Evolutionary conservation across 2,113 vertebrate species (phyloP).

Genomic region (Halcyon malimbica): DNA sequence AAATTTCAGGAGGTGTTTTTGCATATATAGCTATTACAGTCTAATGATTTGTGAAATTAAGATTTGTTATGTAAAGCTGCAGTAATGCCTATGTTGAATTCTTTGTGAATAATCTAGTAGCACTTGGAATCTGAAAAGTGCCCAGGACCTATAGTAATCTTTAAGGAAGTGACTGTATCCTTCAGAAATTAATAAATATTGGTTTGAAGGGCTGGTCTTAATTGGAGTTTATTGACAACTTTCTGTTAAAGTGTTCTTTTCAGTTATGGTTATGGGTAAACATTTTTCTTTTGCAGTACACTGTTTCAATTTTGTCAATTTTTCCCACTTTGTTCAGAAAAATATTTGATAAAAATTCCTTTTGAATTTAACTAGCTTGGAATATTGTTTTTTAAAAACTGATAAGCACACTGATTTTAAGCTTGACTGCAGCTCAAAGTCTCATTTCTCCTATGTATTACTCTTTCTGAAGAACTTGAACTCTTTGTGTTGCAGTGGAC

Average conservation of each 20-base stretch:
- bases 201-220: background rate
- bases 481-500: background rate
- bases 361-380: background rate
- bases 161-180: background rate
- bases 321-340: background rate
- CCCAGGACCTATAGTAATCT: background rate
- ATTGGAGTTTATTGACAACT: background rate
- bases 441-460: background rate
- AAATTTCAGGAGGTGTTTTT: background rate
- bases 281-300: background rate
- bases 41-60: background rate
- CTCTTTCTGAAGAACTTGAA: background rate
- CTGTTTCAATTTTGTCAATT: background rate
- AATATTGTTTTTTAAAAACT: background rate
- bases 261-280: background rate
- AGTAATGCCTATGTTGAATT: background rate
- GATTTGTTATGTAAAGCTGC: background rate
- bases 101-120: background rate
- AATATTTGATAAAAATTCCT: background rate
- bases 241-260: background rate
- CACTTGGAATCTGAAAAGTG: background rate
- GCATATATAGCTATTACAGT: background rate
- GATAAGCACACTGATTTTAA: background rate
- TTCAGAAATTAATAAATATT: background rate
- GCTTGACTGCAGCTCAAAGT: background rate